A percentile compares a stretch with the other conserved stretches of the same genome.
These are phyloP conservation scores for Thermophis baileyi DNA, from an alignment of 2,113 vertebrate genomes.

Conservation along the genomic window DNA sequence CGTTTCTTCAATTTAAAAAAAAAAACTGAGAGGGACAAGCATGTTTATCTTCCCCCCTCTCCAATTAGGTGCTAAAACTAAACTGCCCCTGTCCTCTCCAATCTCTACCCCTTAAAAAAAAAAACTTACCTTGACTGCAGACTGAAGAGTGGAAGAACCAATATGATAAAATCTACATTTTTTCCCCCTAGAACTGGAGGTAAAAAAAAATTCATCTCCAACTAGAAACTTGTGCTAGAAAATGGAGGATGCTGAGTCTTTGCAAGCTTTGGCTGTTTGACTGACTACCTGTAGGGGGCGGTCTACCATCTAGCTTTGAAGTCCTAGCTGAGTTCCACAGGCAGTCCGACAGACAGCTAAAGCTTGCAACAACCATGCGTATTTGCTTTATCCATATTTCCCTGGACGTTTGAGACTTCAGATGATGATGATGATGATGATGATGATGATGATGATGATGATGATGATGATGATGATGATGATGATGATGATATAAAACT, in stretches of 20 bases:
- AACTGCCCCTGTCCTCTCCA: background rate
- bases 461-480: background rate
- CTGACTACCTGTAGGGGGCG: background rate
- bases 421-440: background rate
- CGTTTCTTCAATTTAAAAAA: background rate
- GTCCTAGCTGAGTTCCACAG: background rate
- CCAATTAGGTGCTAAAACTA: background rate
- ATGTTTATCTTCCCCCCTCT: background rate
- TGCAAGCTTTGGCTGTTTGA: background rate
- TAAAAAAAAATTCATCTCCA: background rate
- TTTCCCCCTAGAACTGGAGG: background rate
- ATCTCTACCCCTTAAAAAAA: background rate
- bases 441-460: background rate
- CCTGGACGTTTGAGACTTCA: background rate
- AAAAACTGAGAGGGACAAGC: background rate
- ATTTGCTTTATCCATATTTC: background rate
- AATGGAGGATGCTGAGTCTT: background rate
- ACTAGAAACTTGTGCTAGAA: background rate
- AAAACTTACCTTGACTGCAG: background rate
- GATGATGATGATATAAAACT: background rate
- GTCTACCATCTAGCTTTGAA: background rate
- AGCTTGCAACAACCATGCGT: background rate
- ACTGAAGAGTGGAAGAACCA: background rate
- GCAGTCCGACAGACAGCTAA: background rate
- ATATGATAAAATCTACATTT: background rate